Percentiles rank a stretch among this genome's conserved stretches.
These are phyloP conservation scores for Sebastes matsubarae DNA, from an alignment of 2,797 vertebrate species.

Conservation along the genomic window DNA sequence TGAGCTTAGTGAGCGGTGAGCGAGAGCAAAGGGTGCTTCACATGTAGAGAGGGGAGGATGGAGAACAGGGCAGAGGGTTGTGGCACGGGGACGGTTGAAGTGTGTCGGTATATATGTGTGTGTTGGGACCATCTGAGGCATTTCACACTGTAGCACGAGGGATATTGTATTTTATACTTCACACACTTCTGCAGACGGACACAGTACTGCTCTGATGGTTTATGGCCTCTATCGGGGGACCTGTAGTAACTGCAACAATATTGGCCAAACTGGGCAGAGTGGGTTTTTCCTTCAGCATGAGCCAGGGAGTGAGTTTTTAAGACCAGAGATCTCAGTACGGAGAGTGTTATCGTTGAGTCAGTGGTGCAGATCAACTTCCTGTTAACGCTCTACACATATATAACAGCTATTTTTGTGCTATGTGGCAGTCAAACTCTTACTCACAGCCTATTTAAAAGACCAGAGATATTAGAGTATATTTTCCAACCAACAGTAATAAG, in stretches of 20 bases:
- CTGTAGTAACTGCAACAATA: conserved; percentile 7
- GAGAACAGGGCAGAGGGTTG: conserved; percentile 12
- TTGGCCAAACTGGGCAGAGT: neutral
- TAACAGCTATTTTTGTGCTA: neutral
- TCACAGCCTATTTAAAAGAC: neutral
- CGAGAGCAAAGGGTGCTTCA: conserved; percentile 52
- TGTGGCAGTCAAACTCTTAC: neutral
- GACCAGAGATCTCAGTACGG: neutral
- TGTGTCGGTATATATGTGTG: neutral
- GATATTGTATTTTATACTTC: neutral
- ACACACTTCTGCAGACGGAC: neutral
- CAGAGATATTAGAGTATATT: neutral
- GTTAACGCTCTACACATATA: neutral
- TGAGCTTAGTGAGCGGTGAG: conserved; percentile 49
- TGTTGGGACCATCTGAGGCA: neutral
- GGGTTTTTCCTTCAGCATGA: neutral
- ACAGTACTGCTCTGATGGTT: neutral
- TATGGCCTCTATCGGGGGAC: neutral
- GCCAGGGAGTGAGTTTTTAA: neutral
- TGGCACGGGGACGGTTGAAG: neutral
- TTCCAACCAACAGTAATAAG: neutral
- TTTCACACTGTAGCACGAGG: neutral
- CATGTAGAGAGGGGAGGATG: conserved; percentile 36
- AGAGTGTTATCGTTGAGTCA: neutral
- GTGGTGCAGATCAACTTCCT: neutral